These are phyloP conservation scores for Portunus trituberculatus DNA, from an alignment of 1,140 invertebrate genomes.

Conservation along the genomic window DNA sequence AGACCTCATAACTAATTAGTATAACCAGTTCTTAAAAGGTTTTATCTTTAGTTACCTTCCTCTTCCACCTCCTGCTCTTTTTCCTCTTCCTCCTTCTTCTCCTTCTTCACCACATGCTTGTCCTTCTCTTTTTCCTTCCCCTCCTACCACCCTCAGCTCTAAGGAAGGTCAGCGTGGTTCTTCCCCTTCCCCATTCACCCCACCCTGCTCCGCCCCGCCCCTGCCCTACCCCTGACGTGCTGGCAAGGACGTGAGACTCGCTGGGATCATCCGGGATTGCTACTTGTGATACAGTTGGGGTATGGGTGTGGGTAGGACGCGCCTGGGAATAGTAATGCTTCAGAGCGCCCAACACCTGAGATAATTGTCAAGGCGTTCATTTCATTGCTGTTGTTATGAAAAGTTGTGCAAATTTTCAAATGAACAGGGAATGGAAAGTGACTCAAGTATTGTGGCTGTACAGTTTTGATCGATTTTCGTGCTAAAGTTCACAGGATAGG, in stretches of 20 bases:
- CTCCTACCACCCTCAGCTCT: not conserved
- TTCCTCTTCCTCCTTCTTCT: not conserved
- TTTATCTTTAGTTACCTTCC: not conserved
- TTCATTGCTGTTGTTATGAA: too few species aligned
- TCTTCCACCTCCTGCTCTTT: not conserved
- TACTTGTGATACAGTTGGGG: not conserved
- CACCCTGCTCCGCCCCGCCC: not conserved
- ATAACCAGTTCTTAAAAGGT: not conserved
- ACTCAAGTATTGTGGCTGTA: too few species aligned
- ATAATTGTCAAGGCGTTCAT: too few species aligned
- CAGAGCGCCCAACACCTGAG: too few species aligned
- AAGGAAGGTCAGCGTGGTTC: not conserved
- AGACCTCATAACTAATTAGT: constrained; percentile 2
- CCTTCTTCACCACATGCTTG: too few species aligned
- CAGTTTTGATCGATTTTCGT: too few species aligned
- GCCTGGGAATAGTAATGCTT: too few species aligned
- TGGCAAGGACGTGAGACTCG: not conserved
- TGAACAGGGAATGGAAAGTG: too few species aligned
- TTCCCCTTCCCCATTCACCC: not conserved
- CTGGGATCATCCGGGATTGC: not conserved
- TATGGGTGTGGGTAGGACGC: too few species aligned
- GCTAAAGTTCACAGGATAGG: too few species aligned
- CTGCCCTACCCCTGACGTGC: not conserved
- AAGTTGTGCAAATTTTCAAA: too few species aligned
- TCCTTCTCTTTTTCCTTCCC: not conserved